A percentile compares a stretch with the other conserved stretches of the same genome.
Conservation (phyloP, 2,888 invertebrate species). For the Noctua fimbriata region DNA sequence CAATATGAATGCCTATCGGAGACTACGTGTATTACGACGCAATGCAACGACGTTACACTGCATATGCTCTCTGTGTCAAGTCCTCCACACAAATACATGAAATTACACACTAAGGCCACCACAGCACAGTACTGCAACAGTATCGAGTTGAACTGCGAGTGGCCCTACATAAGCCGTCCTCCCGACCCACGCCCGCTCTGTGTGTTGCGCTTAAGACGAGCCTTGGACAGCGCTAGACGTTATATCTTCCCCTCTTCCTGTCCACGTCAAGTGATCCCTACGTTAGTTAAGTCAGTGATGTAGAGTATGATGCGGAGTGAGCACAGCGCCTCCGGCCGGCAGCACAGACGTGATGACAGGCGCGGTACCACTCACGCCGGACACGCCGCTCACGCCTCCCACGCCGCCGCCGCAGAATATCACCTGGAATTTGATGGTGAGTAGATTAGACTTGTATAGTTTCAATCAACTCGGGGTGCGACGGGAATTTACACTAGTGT, state of each 20-base stretch:
- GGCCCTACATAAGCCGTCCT: no score
- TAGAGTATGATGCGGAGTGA: slow-evolving; percentile 84
- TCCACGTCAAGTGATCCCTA: not conserved
- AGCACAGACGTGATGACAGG: slow-evolving; percentile 85
- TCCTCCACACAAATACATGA: no score
- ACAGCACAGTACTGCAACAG: no score
- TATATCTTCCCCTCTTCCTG: not conserved
- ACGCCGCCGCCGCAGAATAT: slow-evolving; percentile 85
- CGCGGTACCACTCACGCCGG: slow-evolving; percentile 69
- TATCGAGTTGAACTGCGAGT: no score
- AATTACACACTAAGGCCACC: no score
- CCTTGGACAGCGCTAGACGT: not conserved
- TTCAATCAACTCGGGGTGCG: no score
- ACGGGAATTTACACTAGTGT: no score
- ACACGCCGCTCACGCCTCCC: slow-evolving; percentile 72
- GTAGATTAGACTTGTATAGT: not conserved
- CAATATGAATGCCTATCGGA: no score
- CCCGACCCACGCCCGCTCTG: not conserved
- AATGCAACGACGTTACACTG: no score
- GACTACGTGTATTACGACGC: no score
- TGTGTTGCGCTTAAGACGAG: no score
- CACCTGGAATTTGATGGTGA: slow-evolving; percentile 72
- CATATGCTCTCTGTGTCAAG: no score
- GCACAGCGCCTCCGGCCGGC: slow-evolving; percentile 84
- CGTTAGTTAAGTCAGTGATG: slow-evolving; percentile 75